A percentile compares a stretch with the other conserved stretches of the same genome.
Conservation (phyloP, 1,140 invertebrate genomes). For the Paraescarpia echinospica region DNA sequence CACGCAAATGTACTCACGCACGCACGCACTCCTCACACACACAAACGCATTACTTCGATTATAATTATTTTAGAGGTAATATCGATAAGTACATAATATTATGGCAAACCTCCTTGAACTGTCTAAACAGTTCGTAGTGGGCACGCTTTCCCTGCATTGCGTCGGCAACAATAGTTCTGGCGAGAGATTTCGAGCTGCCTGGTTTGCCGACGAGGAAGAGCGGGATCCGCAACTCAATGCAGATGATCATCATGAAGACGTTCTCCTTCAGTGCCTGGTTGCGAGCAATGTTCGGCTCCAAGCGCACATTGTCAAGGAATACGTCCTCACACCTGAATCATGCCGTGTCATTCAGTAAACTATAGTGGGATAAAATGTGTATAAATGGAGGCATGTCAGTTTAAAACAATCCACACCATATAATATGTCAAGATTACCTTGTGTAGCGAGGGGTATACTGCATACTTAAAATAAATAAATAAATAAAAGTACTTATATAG, state of each 20-base stretch:
- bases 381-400: no score
- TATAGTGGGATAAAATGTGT: background rate
- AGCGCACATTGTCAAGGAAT: conserved; percentile 42
- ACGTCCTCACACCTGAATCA: conserved; percentile 44
- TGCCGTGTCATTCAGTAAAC: background rate
- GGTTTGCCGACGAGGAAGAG: conserved; percentile 54
- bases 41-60: no score
- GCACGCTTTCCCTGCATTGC: conserved; percentile 47
- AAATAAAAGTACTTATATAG: no score
- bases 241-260: conserved; percentile 52
- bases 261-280: conserved; percentile 53
- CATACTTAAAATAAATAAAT: no score
- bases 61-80: no score
- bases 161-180: conserved; percentile 48
- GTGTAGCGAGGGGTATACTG: no score
- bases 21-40: no score
- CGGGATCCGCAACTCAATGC: conserved; percentile 48
- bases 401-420: no score
- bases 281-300: conserved; percentile 45
- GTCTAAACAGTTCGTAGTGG: conserved; percentile 38
- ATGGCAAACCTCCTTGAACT: conserved; percentile 41
- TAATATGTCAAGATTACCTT: no score
- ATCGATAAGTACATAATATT: no score
- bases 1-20: background rate
- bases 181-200: conserved; percentile 53